Percentiles rank a stretch among this genome's conserved stretches.
These are phyloP conservation scores for Holotrichia oblita DNA, from an alignment of 1,140 invertebrate species.

Conservation along the genomic window DNA sequence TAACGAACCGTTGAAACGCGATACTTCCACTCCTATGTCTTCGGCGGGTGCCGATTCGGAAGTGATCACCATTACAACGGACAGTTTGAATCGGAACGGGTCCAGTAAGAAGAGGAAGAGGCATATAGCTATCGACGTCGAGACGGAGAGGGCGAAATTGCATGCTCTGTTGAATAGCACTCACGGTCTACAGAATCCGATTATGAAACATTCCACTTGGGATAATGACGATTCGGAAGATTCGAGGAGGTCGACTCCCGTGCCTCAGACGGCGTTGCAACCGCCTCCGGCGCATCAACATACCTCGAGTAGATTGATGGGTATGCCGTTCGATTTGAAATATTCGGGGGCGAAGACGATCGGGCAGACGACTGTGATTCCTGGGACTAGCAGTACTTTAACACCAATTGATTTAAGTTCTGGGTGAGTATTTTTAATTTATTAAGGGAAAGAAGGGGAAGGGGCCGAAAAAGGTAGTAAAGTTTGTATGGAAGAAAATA, in stretches of 20 bases:
- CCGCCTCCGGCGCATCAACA: slow-evolving; percentile 81
- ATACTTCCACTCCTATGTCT: slow-evolving; percentile 62
- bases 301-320: slow-evolving; percentile 58
- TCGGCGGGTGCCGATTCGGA: slow-evolving; percentile 66
- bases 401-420: slow-evolving; percentile 79
- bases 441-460: no score
- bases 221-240: slow-evolving; percentile 70
- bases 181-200: slow-evolving; percentile 60
- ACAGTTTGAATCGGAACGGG: slow-evolving; percentile 55
- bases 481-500: no score
- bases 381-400: slow-evolving; percentile 71
- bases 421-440: slow-evolving; percentile 71
- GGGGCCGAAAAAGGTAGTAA: no score
- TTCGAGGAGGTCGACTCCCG: slow-evolving; percentile 64
- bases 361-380: slow-evolving; percentile 69
- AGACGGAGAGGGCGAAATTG: slow-evolving; percentile 88
- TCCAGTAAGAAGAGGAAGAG: slow-evolving; percentile 72
- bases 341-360: slow-evolving; percentile 61
- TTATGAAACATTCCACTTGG: slow-evolving; percentile 63
- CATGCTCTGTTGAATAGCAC: slow-evolving; percentile 84
- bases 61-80: slow-evolving; percentile 74
- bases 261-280: slow-evolving; percentile 63
- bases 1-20: slow-evolving; percentile 63
- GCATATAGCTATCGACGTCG: slow-evolving; percentile 92
- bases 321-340: slow-evolving; percentile 68